Evolutionary conservation across 2,888 invertebrate genomes (phyloP), one percentile per base, ranked within the genome.

Genomic region (Lottia scabra): DNA sequence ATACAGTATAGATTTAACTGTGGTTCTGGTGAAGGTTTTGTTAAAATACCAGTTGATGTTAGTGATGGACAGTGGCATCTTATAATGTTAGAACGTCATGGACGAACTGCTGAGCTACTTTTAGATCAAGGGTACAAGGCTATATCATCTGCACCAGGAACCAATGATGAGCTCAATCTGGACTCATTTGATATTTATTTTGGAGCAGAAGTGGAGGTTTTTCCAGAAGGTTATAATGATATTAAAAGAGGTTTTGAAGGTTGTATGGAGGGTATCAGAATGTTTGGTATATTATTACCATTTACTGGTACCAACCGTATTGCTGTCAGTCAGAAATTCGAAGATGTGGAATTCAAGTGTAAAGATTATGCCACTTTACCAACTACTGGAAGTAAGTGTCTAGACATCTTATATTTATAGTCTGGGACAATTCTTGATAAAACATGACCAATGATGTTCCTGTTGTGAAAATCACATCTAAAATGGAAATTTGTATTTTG

Each of bases 1-100:
- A 93, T 97, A 15, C 96, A 96, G 89, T 96, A 96, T 90, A 93
- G 95, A 79, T 96, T 97, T 91, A 96, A 98, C 89, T 92, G 97
- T 80, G 98, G 98, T 26, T 94, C 95, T 79, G 98, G 98, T 8
- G 95, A 95, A 89, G 96, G 95, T 48, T 90, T 94, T 70, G 94
- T 96, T 44, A 94, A 95, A 1, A 92, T 93, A 44, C 93, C 93
- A 73, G 91, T 93, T n/a, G 93, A 93, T 83, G 92, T 95, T n/a
- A 93, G 94, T 43, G 95, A 96, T 87, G 95, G 96, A 6, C 92
- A 93, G 80, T 96, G 96, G 96, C 96, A 96, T 88, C 93, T 93
- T 80, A 87, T 92, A 38, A 92, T 93, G 62, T 91, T 98, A 74
- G 95, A 96, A 88, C 81, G 88, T n/a, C 93, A 95, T 81, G 94